A percentile compares a stretch with the other conserved stretches of the same genome.
Evolutionary conservation across 2,113 vertebrate species (phyloP).

Genomic region (Sturnus vulgaris): DNA sequence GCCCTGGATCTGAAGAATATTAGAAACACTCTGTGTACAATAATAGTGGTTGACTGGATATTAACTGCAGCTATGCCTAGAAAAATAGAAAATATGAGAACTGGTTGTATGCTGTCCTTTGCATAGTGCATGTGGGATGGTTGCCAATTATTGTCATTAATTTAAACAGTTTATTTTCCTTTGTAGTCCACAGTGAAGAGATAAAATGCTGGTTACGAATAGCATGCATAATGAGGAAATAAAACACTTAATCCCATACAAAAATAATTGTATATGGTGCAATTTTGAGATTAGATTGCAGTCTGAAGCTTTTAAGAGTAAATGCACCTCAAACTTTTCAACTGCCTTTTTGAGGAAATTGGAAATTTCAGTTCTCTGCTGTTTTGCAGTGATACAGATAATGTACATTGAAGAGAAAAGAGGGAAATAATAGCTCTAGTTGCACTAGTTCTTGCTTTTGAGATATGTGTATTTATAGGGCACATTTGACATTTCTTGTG

Average conservation of each 20-base stretch:
- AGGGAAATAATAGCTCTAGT: neutral
- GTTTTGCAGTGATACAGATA: neutral
- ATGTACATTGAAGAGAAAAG: neutral
- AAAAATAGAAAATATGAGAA: constrained; percentile 55
- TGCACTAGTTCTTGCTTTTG: neutral
- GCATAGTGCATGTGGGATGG: neutral
- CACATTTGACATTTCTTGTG: constrained; percentile 21
- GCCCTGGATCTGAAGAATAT: constrained; percentile 60
- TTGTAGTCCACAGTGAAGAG: neutral
- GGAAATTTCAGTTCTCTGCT: neutral
- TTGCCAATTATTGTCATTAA: neutral
- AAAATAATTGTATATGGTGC: neutral
- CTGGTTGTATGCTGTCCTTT: neutral
- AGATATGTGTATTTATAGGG: neutral
- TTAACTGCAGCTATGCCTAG: constrained; percentile 53
- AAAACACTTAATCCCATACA: neutral
- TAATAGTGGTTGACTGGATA: constrained; percentile 58
- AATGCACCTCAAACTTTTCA: neutral
- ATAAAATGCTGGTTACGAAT: neutral
- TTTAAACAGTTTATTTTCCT: neutral
- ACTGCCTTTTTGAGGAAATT: neutral
- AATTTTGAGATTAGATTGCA: neutral
- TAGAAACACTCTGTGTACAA: neutral
- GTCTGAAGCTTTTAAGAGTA: neutral
- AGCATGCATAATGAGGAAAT: neutral